phyloP scores from a whole-genome alignment of 2,797 vertebrate genomes.

The Eulemur coronatus region DNA sequence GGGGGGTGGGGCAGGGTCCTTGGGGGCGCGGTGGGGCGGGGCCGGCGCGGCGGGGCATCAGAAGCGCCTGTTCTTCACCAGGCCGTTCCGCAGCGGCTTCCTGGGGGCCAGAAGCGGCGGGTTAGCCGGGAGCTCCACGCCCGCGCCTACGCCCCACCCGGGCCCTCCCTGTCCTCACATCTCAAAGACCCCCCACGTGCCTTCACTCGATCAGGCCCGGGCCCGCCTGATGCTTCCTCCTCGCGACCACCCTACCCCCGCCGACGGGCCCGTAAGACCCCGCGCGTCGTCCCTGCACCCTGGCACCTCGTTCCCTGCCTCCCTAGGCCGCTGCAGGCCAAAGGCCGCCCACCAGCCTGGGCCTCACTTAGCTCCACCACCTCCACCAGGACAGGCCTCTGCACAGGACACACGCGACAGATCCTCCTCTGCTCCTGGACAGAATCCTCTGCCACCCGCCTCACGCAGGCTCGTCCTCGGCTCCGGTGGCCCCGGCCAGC shows the following conservation, averaged over 20 bases:
- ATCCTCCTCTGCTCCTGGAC: not conserved
- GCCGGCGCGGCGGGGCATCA: conserved; percentile 72
- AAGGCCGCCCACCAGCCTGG: not conserved
- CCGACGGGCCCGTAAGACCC: not conserved
- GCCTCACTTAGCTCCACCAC: not conserved
- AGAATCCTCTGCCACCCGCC: not conserved
- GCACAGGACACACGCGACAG: no score
- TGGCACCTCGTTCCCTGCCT: not conserved
- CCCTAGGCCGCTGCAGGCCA: not conserved
- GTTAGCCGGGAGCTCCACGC: accelerated
- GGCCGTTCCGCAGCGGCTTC: conserved; percentile 91
- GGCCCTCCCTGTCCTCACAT: no score
- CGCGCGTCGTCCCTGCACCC: not conserved
- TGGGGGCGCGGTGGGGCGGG: not conserved
- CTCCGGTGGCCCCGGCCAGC: not conserved
- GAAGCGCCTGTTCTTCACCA: conserved; percentile 92
- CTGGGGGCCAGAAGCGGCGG: conserved; percentile 63
- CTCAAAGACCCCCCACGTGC: not conserved
- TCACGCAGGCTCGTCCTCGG: not conserved
- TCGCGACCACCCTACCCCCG: not conserved
- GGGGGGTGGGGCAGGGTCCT: not conserved
- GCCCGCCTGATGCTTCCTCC: not conserved
- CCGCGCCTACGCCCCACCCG: accelerated
- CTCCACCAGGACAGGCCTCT: not conserved
- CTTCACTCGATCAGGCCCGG: accelerated